phyloP scores from a whole-genome alignment of 2,113 vertebrate species.

The Suricata suricatta region DNA sequence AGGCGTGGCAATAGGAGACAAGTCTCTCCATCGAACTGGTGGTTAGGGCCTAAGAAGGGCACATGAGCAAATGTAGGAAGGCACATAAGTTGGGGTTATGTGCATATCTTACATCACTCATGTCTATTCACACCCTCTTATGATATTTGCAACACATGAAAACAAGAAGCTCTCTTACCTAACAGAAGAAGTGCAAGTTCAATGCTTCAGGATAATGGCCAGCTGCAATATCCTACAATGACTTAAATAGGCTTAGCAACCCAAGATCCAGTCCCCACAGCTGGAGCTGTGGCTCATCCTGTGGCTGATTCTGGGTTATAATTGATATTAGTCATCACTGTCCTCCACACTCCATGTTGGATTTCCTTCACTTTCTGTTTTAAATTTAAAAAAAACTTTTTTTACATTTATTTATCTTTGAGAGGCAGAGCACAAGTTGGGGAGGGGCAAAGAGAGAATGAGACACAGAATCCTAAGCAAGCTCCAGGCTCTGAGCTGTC shows the following conservation, averaged over 20 bases:
- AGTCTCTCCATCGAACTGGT: neutral
- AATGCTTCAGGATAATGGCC: neutral
- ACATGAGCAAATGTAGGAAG: neutral
- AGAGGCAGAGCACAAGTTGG: no score
- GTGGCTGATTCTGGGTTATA: neutral
- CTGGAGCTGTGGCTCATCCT: neutral
- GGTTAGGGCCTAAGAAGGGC: neutral
- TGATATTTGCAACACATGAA: neutral
- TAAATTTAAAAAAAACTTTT: no score
- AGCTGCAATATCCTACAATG: neutral
- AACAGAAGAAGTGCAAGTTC: neutral
- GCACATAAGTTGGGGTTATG: neutral
- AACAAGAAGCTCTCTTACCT: neutral
- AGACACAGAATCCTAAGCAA: no score
- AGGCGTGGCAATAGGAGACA: no score
- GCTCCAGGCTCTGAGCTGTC: no score
- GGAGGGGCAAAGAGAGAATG: no score
- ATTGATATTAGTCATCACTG: no score
- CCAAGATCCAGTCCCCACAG: neutral
- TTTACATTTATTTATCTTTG: no score
- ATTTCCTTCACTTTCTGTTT: neutral
- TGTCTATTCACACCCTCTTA: neutral
- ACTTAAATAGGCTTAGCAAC: neutral
- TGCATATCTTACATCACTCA: neutral
- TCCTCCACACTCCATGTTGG: neutral